These are phyloP conservation scores for Melinopterus prodromus DNA, from an alignment of 2,888 invertebrate species.

Conservation along the genomic window DNA sequence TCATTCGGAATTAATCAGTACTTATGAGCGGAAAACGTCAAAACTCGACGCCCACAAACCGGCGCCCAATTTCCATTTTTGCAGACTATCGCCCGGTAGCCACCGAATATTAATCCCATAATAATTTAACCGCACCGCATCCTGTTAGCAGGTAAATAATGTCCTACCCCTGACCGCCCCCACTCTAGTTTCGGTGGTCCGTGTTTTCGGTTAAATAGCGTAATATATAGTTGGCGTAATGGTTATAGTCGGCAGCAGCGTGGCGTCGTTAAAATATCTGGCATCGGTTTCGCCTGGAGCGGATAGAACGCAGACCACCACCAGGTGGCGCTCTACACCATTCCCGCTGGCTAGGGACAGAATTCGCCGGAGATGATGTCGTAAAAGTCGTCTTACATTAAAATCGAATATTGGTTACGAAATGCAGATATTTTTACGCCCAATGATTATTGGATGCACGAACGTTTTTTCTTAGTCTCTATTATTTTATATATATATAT, in stretches of 20 bases:
- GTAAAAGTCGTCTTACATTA: background rate
- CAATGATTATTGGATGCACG: no score
- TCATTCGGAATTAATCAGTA: no score
- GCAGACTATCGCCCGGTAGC: slow-evolving; percentile 11
- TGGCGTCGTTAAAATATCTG: slow-evolving; percentile 22
- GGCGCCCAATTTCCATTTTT: slow-evolving; percentile 10
- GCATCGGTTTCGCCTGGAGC: slow-evolving; percentile 20
- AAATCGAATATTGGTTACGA: background rate
- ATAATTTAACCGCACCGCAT: slow-evolving; percentile 21
- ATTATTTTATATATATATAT: no score
- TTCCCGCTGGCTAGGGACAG: background rate
- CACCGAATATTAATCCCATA: slow-evolving; percentile 15
- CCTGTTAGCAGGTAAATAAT: slow-evolving; percentile 23
- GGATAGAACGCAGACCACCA: slow-evolving; percentile 4
- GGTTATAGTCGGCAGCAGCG: slow-evolving; percentile 20
- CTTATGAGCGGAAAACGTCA: no score
- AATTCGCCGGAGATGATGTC: background rate
- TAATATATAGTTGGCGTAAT: slow-evolving; percentile 26
- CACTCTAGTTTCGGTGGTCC: slow-evolving; percentile 14
- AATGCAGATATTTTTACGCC: no score
- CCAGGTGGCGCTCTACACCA: background rate
- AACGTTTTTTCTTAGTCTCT: no score
- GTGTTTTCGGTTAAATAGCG: slow-evolving; percentile 25
- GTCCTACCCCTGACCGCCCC: slow-evolving; percentile 12
- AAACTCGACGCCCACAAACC: background rate